Evolutionary conservation across 2,113 vertebrate genomes (phyloP).

Genomic region (Aphyosemion australe): DNA sequence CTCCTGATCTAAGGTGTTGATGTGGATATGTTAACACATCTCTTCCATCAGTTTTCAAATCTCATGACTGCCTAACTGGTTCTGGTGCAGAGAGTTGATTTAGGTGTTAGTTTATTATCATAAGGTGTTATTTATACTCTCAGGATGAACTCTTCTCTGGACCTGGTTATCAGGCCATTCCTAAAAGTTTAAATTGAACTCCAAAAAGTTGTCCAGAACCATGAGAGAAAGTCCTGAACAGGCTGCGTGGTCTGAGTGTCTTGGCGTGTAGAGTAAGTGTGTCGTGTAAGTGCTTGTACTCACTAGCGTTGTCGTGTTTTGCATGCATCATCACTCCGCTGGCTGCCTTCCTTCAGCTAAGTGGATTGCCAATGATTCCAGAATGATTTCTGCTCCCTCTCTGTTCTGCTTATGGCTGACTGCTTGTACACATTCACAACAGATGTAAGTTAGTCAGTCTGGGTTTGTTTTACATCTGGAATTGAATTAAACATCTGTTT

Average conservation of each 20-base stretch:
- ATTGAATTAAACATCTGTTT: background rate
- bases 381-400: background rate
- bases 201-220: background rate
- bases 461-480: background rate
- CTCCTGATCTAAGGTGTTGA: too few species aligned
- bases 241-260: background rate
- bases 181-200: background rate
- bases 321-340: conserved; percentile 2
- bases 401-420: background rate
- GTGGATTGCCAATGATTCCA: background rate
- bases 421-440: conserved; percentile 3
- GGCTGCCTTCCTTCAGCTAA: background rate
- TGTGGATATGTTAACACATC: too few species aligned
- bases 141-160: background rate
- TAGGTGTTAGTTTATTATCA: too few species aligned
- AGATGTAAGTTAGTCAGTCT: background rate
- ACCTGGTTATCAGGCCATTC: background rate
- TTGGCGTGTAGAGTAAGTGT: background rate
- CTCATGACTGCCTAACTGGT: too few species aligned
- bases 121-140: too few species aligned
- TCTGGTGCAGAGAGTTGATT: too few species aligned
- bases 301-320: conserved; percentile 1
- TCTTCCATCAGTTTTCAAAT: too few species aligned
- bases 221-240: background rate
- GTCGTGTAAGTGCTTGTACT: background rate